Base-by-base conservation (phyloP, 2,797 vertebrate genomes). In the Onychomys leucogaster region DNA sequence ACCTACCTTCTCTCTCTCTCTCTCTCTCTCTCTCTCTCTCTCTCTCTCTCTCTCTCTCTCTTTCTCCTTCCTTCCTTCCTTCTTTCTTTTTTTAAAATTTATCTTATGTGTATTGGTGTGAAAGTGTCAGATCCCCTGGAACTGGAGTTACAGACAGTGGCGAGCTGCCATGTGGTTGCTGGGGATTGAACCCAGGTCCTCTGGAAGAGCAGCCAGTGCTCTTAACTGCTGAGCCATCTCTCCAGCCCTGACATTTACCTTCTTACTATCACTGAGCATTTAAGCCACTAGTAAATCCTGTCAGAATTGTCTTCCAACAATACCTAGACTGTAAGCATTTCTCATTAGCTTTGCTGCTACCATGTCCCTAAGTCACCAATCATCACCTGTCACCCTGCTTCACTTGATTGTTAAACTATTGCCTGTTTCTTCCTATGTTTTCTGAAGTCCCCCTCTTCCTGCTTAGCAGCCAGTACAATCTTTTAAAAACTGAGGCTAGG, bases 261-360 rank as follows among this genome's bases (percentile, higher is more conserved):
- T 55, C 32, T 65, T 87, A 55, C 11, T 7, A 71, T 82, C 49
- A 87, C 34, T 71, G 86, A 61, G 67, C 9, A 87, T 82, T 67
- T 73, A 94, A 80, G 49, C 75, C 49, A 92, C 41, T n/a, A 91
- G 32, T 57, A 95, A 95, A 91, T 95, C 43, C 80, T 71, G 41
- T 69, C 41, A 83, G 49, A 59, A 61, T 23, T 63, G 63, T 7
- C 73, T 94, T 86, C 69, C 94, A 86, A 85, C 52, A 41, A 29
- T 69, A 87, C 23, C 23, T 91, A 57, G 67, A 86, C 84, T 90
- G 77, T 61, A 97, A 90, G 77, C 11, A 80, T 93, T 81, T 71
- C 82, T 86, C 25, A 85, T 37, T 59, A 37, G 32, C 65, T 90
- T 85, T 59, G 87, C 29, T 46, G 67, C 41, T 57, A 37, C 5